A percentile compares a stretch with the other conserved stretches of the same genome.
phyloP scores from a whole-genome alignment of 2,113 vertebrate genomes.

The Gnathonemus longibarbis region DNA sequence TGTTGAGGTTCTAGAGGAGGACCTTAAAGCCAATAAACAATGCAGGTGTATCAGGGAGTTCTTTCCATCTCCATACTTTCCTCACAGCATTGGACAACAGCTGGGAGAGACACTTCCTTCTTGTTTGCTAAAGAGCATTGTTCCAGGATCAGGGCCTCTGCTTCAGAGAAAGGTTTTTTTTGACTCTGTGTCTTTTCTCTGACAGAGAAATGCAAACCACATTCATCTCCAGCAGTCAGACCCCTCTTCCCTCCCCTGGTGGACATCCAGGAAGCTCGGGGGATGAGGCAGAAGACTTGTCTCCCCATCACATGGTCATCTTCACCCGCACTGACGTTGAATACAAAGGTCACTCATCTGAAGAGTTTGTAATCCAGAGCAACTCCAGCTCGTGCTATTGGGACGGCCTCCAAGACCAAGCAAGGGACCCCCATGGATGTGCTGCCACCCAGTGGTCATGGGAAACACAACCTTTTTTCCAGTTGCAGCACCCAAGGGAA shows the following conservation, averaged over 20 bases:
- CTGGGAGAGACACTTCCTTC: neutral
- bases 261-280: neutral
- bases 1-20: slow-evolving; percentile 75
- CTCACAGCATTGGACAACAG: neutral
- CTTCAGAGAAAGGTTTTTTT: neutral
- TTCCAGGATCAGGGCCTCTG: neutral
- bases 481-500: slow-evolving; percentile 64
- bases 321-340: slow-evolving; percentile 27
- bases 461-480: slow-evolving; percentile 55
- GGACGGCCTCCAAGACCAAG: neutral
- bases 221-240: neutral
- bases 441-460: neutral
- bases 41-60: neutral
- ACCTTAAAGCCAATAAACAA: slow-evolving; percentile 53
- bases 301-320: slow-evolving; percentile 22
- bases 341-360: slow-evolving; percentile 27
- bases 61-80: neutral
- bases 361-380: slow-evolving; percentile 17
- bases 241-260: neutral
- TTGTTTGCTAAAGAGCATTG: neutral
- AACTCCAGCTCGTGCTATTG: neutral
- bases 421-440: neutral
- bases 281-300: slow-evolving; percentile 38
- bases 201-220: neutral
- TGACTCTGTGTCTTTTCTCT: neutral